Evolutionary conservation across 2,797 vertebrate species (phyloP), one percentile per base, ranked within the genome.

Genomic region (Halcyon badia): DNA sequence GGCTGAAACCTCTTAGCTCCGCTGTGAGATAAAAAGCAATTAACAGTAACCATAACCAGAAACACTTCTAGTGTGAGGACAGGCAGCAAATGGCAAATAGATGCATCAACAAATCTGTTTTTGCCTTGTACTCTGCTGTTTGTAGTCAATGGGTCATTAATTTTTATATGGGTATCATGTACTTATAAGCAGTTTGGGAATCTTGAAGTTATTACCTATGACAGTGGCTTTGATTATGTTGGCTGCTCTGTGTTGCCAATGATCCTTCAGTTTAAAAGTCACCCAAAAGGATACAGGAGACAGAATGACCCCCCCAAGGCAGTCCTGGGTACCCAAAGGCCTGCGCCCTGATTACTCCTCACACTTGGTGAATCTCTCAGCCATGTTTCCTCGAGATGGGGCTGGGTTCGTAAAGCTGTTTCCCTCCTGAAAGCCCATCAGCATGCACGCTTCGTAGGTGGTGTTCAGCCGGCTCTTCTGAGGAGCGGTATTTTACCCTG

Each of bases 11-110:
- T 91, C 89, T 85, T 83, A 85, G 80, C 91, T 91, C 58, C 75
- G 33, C 73, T 76, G 35, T 62, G 87, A 93, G 93, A 91, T 57
- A 89, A 95, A 95, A 94, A 80, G 88, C 94, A 95, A 96, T 97
- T 96, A 96, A 95, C 94, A 95, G 83, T 52, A 95, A 85, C 90
- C 56, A 93, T 95, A 96, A 96, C 90, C 92, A 95, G 96, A 95
- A 96, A 84, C 88, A 66, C 87, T 95, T 94, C 51, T 39, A 89
- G 83, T 1, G 30, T 41, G 90, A 96, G 86, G 77, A 90, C 70
- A 75, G 51, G 77, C 92, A 96, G 77, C 81, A 86, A 96, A 94
- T 26, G 33, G 96, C 70, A 89, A 90, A 89, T 46, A 90, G 78
- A 93, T 62, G 70, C 48, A 94, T 87, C 96, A 96, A 93, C 94